A percentile compares a stretch with the other conserved stretches of the same genome.
These are phyloP conservation scores for Cosmia pyralina DNA, from an alignment of 2,888 invertebrate species.

Conservation along the genomic window DNA sequence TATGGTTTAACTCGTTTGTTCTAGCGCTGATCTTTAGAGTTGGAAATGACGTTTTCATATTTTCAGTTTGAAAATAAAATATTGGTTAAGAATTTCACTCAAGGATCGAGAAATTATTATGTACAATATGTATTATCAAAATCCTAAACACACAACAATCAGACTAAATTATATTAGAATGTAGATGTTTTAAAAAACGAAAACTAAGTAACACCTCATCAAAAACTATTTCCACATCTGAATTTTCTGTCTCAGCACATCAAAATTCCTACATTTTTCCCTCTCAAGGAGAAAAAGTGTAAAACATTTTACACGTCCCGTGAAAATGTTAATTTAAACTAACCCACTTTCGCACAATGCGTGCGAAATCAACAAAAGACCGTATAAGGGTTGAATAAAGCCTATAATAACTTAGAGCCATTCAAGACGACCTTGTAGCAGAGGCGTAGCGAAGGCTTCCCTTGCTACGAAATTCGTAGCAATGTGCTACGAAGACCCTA, in stretches of 20 bases:
- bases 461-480: conserved; percentile 71
- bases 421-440: conserved; percentile 75
- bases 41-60: conserved; percentile 1
- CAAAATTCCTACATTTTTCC: conserved; percentile 20
- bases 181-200: neutral
- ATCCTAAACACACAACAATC: neutral
- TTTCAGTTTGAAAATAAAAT: neutral
- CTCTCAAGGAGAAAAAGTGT: conserved; percentile 48
- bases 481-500: conserved; percentile 56
- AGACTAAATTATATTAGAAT: neutral
- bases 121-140: neutral
- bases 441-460: conserved; percentile 56
- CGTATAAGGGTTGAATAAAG: conserved; percentile 77
- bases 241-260: conserved; percentile 4
- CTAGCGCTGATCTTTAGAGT: conserved; percentile 3
- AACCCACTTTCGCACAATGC: conserved; percentile 83
- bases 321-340: conserved; percentile 74
- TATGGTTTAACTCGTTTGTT: neutral
- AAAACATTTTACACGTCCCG: conserved; percentile 64
- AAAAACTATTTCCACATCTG: neutral
- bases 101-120: neutral
- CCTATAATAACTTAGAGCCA: conserved; percentile 73
- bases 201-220: conserved; percentile 1
- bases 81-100: neutral
- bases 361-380: conserved; percentile 77